phyloP scores from a whole-genome alignment of 2,113 vertebrate species.

The Cyphomyrus discorhynchus region DNA sequence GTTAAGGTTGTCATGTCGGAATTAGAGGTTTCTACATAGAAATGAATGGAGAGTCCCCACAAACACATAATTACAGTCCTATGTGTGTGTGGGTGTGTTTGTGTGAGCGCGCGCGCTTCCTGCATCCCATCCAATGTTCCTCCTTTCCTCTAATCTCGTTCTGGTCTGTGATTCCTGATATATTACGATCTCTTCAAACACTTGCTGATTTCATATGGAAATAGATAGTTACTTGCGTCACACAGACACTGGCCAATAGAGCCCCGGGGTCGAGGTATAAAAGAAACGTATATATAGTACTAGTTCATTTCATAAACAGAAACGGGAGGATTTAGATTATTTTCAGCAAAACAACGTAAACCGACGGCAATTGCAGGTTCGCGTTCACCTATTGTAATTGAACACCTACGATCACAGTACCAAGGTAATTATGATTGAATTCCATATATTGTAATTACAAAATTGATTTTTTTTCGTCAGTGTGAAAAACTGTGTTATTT shows the following conservation, averaged over 20 bases:
- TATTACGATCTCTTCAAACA: constrained; percentile 1
- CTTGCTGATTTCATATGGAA: not conserved
- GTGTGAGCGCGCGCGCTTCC: not conserved
- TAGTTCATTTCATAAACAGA: constrained; percentile 28
- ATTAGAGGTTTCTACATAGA: too few relatives aligned
- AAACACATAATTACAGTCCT: not conserved
- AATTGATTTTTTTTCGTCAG: too few relatives aligned
- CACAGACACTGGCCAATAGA: constrained; percentile 48
- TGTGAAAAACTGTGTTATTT: not conserved
- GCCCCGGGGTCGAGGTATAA: constrained; percentile 51
- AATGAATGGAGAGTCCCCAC: too few relatives aligned
- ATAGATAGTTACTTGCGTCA: constrained; percentile 34
- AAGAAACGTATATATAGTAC: constrained; percentile 41
- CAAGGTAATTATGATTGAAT: constrained; percentile 9
- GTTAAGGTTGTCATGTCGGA: too few relatives aligned
- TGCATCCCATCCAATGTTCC: not conserved
- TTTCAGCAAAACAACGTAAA: not conserved
- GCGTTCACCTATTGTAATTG: not conserved
- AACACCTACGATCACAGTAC: not conserved
- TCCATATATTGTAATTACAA: too few relatives aligned
- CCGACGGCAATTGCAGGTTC: constrained; percentile 8
- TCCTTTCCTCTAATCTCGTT: not conserved
- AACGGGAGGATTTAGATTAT: constrained; percentile 20
- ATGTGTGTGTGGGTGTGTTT: not conserved
- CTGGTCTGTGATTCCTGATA: not conserved